Evolutionary conservation across 1,140 invertebrate species (phyloP).

Genomic region (Drosophila setifemur): DNA sequence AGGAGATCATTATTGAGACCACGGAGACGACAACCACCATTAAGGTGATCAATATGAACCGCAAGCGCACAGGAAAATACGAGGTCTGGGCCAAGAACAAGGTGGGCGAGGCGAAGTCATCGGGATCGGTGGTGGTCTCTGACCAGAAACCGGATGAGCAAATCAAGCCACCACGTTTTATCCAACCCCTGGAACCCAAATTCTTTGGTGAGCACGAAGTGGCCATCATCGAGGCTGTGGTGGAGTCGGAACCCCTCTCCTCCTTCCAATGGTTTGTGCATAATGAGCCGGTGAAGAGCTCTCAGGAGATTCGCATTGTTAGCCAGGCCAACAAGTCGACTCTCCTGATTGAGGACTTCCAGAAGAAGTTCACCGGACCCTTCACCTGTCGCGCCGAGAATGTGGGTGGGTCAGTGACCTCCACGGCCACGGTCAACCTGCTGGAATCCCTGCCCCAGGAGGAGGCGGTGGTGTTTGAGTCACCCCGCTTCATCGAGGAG

Average conservation of each 20-base stretch:
- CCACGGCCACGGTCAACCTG: conserved; percentile 90
- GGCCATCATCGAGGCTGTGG: conserved; percentile 89
- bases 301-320: conserved; percentile 87
- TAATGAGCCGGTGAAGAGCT: conserved; percentile 85
- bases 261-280: conserved; percentile 94
- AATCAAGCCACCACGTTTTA: conserved; percentile 89
- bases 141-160: conserved; percentile 85
- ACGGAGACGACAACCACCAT: conserved; percentile 87
- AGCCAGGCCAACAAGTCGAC: conserved; percentile 91
- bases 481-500: conserved; percentile 89
- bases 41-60: conserved; percentile 87
- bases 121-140: conserved; percentile 88
- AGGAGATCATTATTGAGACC: conserved; percentile 87
- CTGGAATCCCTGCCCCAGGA: conserved; percentile 85
- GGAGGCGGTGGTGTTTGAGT: conserved; percentile 85
- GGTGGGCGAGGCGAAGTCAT: conserved; percentile 89
- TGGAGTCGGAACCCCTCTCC: conserved; percentile 89
- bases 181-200: conserved; percentile 88
- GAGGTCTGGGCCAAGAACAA: conserved; percentile 90
- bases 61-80: conserved; percentile 92
- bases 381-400: conserved; percentile 96
- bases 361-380: conserved; percentile 88
- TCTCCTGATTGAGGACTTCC: conserved; percentile 90
- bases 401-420: conserved; percentile 91
- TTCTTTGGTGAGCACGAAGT: conserved; percentile 89